Conservation (phyloP, 2,113 vertebrate species). For the Ginglymostoma cirratum region DNA sequence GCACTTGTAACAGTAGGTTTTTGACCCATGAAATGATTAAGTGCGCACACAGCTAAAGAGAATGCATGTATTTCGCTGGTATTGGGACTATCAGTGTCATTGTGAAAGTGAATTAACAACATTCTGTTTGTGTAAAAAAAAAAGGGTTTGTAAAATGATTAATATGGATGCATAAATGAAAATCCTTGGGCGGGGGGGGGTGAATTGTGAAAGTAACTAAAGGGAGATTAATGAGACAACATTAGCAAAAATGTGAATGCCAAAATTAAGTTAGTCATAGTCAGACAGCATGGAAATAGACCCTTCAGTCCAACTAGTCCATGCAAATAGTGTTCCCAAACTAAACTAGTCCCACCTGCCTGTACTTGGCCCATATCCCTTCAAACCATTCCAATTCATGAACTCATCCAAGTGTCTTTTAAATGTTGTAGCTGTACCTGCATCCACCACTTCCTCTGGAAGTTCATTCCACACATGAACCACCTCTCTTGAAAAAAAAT, state of each 20-base stretch:
- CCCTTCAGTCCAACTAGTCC: too few species aligned
- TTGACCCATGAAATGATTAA: neutral
- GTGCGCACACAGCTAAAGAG: neutral
- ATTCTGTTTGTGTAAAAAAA: neutral
- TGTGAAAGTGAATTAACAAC: neutral
- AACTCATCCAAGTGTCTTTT: too few species aligned
- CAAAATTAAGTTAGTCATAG: neutral
- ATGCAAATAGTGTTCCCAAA: too few species aligned
- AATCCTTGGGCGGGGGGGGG: neutral
- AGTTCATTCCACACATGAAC: too few species aligned
- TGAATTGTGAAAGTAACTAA: neutral
- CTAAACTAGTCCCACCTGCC: too few species aligned
- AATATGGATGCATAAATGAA: neutral
- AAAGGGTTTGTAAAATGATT: neutral
- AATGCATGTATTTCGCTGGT: neutral
- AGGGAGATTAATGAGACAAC: neutral
- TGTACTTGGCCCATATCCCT: too few species aligned
- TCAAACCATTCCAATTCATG: too few species aligned
- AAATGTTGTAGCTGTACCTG: too few species aligned
- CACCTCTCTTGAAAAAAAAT: too few species aligned
- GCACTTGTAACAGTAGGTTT: neutral
- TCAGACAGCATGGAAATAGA: too few species aligned
- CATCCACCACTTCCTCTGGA: too few species aligned
- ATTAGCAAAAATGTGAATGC: neutral
- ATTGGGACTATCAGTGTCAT: neutral